Evolutionary conservation across 2,797 vertebrate species (phyloP).

Genomic region (Sylvia borin): DNA sequence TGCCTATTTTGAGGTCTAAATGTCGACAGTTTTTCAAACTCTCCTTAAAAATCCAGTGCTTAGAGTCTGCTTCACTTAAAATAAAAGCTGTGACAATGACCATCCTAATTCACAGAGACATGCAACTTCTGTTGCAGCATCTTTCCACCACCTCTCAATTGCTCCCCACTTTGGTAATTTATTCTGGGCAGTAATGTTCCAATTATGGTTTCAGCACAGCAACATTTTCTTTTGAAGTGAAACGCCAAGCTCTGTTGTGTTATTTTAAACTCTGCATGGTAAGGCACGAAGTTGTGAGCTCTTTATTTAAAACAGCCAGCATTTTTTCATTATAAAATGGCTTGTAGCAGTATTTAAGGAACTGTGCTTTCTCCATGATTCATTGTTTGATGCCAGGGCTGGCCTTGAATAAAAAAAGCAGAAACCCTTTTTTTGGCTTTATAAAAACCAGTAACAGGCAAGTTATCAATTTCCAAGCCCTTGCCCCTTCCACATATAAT

Average conservation of each 20-base stretch:
- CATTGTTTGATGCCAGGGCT: not conserved
- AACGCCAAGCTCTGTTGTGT: not conserved
- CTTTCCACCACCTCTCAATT: conserved; percentile 17
- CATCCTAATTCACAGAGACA: not conserved
- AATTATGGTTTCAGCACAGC: conserved; percentile 20
- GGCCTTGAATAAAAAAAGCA: not conserved
- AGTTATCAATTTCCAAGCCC: not conserved
- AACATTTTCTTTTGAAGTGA: conserved; percentile 41
- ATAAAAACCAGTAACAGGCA: not conserved
- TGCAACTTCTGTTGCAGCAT: not conserved
- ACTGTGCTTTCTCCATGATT: not conserved
- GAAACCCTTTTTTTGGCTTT: not conserved
- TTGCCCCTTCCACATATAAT: not conserved
- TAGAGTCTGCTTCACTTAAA: not conserved
- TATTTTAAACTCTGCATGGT: conserved; percentile 20
- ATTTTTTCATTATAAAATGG: not conserved
- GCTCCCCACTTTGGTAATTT: conserved; percentile 18
- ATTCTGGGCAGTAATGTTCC: conserved; percentile 14
- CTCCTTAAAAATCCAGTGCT: not conserved
- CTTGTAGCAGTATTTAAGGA: not conserved
- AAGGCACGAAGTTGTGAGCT: not conserved
- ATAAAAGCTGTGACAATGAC: not conserved
- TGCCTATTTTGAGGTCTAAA: not conserved
- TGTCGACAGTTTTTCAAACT: not conserved
- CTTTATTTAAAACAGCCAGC: not conserved